phyloP scores from a whole-genome alignment of 2,888 invertebrate species.

The Caenorhabditis uteleia region DNA sequence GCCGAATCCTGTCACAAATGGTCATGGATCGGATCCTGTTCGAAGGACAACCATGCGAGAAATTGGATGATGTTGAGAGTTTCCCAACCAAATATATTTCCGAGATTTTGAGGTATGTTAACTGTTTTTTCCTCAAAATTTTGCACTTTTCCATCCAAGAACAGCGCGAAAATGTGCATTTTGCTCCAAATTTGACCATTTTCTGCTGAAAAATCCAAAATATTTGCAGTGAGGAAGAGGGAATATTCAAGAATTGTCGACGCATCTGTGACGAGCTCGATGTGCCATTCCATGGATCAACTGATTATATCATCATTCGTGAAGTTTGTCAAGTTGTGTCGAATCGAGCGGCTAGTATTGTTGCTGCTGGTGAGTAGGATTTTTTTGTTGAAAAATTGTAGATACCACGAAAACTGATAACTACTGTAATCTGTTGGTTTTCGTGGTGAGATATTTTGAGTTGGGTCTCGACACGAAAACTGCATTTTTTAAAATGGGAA shows the following conservation, averaged over 20 bases:
- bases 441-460: no score
- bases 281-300: slow-evolving; percentile 65
- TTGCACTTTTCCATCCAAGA: no score
- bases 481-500: no score
- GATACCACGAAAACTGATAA: no score
- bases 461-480: no score
- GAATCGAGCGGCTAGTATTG: slow-evolving; percentile 65
- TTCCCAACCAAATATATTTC: slow-evolving; percentile 70
- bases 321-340: slow-evolving; percentile 68
- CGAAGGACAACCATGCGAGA: slow-evolving; percentile 62
- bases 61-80: slow-evolving; percentile 62
- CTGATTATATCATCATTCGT: slow-evolving; percentile 65
- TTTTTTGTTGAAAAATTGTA: slow-evolving; percentile 39
- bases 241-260: slow-evolving; percentile 61
- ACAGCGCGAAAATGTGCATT: neutral
- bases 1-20: slow-evolving; percentile 66
- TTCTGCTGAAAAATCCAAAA: neutral
- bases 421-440: no score
- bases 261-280: slow-evolving; percentile 69
- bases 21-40: slow-evolving; percentile 64
- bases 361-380: no score
- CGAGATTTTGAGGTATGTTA: slow-evolving; percentile 65
- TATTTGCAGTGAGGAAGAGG: slow-evolving; percentile 65
- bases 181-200: no score
- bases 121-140: slow-evolving; percentile 1